Percentiles rank a stretch among this genome's conserved stretches.
phyloP scores from a whole-genome alignment of 2,113 vertebrate genomes.

The Paedocypris sp. region DNA sequence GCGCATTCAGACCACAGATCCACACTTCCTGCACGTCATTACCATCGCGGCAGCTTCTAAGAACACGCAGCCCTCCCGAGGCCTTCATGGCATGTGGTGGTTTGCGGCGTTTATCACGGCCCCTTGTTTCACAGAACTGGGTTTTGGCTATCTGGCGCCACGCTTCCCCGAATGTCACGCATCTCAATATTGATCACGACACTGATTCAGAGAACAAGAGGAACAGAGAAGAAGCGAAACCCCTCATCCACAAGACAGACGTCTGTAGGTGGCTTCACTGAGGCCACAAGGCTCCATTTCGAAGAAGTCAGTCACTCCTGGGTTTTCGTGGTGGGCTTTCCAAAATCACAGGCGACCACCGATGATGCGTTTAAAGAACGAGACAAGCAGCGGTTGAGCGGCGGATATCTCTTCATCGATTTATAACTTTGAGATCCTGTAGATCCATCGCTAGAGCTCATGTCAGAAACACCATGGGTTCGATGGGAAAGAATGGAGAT shows the following conservation, averaged over 20 bases:
- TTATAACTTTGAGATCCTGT: too few relatives aligned
- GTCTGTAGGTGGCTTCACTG: conserved; percentile 20
- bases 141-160: neutral
- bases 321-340: conserved; percentile 12
- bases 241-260: conserved; percentile 15
- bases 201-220: neutral
- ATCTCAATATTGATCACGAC: neutral
- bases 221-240: conserved; percentile 12
- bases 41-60: neutral
- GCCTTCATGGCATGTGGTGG: neutral
- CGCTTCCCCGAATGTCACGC: neutral
- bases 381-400: neutral
- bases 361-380: neutral
- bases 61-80: neutral
- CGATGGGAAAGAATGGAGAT: too few relatives aligned
- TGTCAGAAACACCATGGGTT: too few relatives aligned
- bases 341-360: conserved; percentile 29
- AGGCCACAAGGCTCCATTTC: conserved; percentile 23
- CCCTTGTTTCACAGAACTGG: too few relatives aligned
- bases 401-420: too few relatives aligned
- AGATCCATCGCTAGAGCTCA: too few relatives aligned
- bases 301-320: neutral
- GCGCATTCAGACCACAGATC: neutral
- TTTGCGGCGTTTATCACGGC: too few relatives aligned
- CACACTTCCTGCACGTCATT: neutral